A percentile compares a stretch with the other conserved stretches of the same genome.
These are phyloP conservation scores for Scarus forsteni DNA, from an alignment of 2,797 vertebrate species.

Conservation along the genomic window DNA sequence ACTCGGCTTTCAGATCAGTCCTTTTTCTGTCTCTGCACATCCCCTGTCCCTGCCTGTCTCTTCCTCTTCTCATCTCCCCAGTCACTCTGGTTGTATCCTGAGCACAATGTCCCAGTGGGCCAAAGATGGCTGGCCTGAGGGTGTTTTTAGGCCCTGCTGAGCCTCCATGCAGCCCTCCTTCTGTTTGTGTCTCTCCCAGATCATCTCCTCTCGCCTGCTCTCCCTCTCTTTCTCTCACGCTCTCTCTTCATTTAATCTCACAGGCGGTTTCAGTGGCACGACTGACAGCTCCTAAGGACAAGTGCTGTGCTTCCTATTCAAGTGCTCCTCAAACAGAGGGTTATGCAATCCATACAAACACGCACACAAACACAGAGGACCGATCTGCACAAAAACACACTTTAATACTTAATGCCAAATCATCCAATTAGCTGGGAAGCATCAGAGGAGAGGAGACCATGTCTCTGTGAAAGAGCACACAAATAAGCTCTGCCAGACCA, in stretches of 20 bases:
- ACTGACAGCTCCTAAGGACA: constrained; percentile 57
- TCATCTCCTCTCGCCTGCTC: neutral
- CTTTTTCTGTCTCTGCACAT: constrained; percentile 23
- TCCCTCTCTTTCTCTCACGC: constrained; percentile 1
- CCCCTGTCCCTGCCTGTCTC: constrained; percentile 31
- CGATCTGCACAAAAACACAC: constrained; percentile 32
- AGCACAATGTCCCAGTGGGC: constrained; percentile 59
- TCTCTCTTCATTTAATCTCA: constrained; percentile 47
- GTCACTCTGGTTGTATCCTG: constrained; percentile 46
- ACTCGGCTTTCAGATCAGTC: constrained; percentile 14
- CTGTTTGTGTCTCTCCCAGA: constrained; percentile 19
- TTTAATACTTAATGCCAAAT: constrained; percentile 47
- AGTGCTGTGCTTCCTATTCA: constrained; percentile 52
- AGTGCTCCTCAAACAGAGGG: constrained; percentile 50
- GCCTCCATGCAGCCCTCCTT: constrained; percentile 33
- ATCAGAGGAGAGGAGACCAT: constrained; percentile 10
- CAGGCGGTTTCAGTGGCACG: constrained; percentile 51
- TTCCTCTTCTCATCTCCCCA: constrained; percentile 32
- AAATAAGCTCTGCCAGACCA: neutral
- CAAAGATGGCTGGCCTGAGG: constrained; percentile 32
- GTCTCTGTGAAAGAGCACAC: constrained; percentile 7
- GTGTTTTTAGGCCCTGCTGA: constrained; percentile 41
- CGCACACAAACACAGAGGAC: neutral
- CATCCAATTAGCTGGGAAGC: constrained; percentile 47
- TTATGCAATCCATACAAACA: constrained; percentile 44